These are phyloP conservation scores for Halcyon chelicuti DNA, from an alignment of 2,797 vertebrate species.

Conservation along the genomic window DNA sequence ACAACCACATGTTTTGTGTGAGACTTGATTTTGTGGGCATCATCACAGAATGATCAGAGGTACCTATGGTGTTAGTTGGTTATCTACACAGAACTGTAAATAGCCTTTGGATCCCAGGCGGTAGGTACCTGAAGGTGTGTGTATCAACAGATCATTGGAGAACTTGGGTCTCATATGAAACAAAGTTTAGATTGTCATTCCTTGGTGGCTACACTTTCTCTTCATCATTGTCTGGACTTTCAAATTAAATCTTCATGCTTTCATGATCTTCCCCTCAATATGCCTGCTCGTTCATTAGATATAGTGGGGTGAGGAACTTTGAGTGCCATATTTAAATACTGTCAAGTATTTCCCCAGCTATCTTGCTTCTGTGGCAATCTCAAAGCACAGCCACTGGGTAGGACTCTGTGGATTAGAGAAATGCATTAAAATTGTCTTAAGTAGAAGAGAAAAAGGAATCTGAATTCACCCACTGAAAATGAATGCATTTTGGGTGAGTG, in stretches of 20 bases:
- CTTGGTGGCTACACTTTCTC: background rate
- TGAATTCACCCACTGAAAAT: background rate
- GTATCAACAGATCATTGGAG: background rate
- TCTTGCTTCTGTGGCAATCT: background rate
- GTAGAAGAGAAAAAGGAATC: background rate
- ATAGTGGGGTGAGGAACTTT: background rate
- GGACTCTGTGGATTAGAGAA: background rate
- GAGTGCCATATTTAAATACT: background rate
- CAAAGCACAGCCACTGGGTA: background rate
- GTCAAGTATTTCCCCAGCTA: background rate
- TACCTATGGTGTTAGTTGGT: background rate
- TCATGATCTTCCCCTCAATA: background rate
- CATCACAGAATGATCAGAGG: background rate
- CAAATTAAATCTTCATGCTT: background rate
- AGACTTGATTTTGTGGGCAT: background rate
- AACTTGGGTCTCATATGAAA: background rate
- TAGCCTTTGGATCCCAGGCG: background rate
- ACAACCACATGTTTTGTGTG: background rate
- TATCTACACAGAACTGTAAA: background rate
- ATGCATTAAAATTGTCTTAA: background rate
- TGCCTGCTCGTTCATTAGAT: background rate
- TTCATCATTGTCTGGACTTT: background rate
- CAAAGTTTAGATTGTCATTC: background rate
- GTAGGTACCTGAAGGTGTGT: rapidly evolving
- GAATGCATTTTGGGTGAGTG: background rate